Percentiles rank a stretch among this genome's conserved stretches.
phyloP scores from a whole-genome alignment of 2,888 invertebrate species.

The Lithophane semibrunnea region DNA sequence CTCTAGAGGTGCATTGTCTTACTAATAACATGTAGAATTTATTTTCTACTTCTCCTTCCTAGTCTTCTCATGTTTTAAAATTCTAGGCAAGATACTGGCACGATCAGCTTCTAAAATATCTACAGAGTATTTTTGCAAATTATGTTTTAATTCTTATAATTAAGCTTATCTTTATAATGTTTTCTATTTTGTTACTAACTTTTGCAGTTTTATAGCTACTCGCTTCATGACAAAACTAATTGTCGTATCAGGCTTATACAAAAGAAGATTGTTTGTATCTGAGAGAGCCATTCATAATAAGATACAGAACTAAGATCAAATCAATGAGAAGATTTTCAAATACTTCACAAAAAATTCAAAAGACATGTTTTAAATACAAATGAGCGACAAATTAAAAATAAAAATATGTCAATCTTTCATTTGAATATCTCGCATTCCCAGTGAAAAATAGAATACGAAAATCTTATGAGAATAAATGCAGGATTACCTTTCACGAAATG shows the following conservation, averaged over 20 bases:
- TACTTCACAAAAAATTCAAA: neutral
- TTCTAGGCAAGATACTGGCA: neutral
- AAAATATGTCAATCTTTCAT: slow-evolving; percentile 9
- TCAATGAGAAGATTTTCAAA: neutral
- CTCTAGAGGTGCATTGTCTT: slow-evolving; percentile 21
- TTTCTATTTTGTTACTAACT: too few relatives aligned
- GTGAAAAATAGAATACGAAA: slow-evolving; percentile 30
- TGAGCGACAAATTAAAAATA: neutral
- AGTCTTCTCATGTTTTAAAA: neutral
- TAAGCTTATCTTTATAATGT: too few relatives aligned
- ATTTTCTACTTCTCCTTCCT: neutral
- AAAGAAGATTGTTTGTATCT: neutral
- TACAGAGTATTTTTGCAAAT: neutral
- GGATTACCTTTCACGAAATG: slow-evolving; percentile 39
- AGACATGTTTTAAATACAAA: slow-evolving; percentile 10
- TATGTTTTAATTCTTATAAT: too few relatives aligned
- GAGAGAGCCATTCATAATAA: neutral
- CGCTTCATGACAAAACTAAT: neutral
- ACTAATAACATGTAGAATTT: slow-evolving; percentile 13
- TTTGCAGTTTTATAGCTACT: neutral
- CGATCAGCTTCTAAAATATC: neutral
- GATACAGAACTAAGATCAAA: neutral
- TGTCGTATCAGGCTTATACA: neutral
- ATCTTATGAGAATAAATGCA: slow-evolving; percentile 17
- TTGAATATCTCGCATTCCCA: slow-evolving; percentile 7